Conservation (phyloP, 2,888 invertebrate genomes). For the Caenorhabditis sp. region DNA sequence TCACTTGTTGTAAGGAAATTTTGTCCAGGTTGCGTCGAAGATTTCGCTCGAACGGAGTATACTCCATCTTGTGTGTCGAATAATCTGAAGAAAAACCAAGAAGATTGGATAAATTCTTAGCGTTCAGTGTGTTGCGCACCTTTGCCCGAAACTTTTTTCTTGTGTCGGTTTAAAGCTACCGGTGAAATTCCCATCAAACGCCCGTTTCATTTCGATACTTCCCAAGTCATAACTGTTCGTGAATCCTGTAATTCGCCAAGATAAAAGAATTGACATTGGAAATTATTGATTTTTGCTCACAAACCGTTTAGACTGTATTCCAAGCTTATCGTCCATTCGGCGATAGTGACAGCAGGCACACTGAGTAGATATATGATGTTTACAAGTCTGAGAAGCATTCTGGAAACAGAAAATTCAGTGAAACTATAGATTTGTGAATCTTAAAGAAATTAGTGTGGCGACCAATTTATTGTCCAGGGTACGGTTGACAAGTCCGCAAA, state of each 20-base stretch:
- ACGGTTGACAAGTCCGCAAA: conserved; percentile 52
- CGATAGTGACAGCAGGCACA: not conserved
- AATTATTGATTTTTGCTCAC: conserved; percentile 41
- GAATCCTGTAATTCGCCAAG: no score
- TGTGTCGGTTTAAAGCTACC: conserved; percentile 69
- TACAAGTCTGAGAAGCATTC: conserved; percentile 24
- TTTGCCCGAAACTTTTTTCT: conserved; percentile 54
- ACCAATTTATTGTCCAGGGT: conserved; percentile 16
- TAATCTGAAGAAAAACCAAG: no score
- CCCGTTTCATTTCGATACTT: conserved; percentile 65
- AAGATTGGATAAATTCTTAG: no score
- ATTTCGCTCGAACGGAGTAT: conserved; percentile 57
- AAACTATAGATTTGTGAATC: conserved; percentile 26
- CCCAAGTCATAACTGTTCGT: conserved; percentile 66
- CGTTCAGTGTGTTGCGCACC: conserved; percentile 10
- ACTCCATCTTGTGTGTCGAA: conserved; percentile 32
- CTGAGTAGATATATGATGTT: not conserved
- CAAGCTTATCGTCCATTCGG: conserved; percentile 65
- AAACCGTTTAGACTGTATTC: conserved; percentile 70
- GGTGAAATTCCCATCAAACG: conserved; percentile 77
- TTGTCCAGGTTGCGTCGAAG: conserved; percentile 60
- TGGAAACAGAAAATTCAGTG: conserved; percentile 13
- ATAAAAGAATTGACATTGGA: conserved; percentile 3
- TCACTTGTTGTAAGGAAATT: conserved; percentile 51
- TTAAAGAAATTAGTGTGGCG: conserved; percentile 17